A percentile compares a stretch with the other conserved stretches of the same genome.
These are phyloP conservation scores for Bombus polaris DNA, from an alignment of 1,140 invertebrate genomes.

Conservation along the genomic window DNA sequence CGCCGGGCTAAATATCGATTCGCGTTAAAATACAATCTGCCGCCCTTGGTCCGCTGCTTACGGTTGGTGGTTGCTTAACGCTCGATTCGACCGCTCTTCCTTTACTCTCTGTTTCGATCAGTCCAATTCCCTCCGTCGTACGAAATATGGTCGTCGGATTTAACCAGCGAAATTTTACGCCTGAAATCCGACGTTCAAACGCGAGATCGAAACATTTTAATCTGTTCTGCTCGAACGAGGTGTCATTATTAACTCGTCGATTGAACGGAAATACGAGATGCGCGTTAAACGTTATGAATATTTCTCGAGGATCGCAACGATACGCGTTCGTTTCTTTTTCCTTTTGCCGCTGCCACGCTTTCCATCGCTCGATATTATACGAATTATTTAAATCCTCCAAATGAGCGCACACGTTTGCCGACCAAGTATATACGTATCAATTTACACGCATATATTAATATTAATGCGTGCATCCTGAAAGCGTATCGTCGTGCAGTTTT, in stretches of 20 bases:
- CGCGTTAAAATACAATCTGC: neutral
- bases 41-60: neutral
- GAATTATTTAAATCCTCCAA: slow-evolving; percentile 30
- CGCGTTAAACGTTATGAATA: slow-evolving; percentile 4
- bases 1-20: neutral
- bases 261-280: neutral
- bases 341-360: no score
- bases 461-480: slow-evolving; percentile 11
- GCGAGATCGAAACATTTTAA: slow-evolving; percentile 3
- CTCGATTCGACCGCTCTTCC: neutral
- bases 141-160: neutral
- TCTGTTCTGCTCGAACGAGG: no score
- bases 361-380: neutral
- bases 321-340: no score
- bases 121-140: no score
- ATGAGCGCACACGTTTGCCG: neutral
- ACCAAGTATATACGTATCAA: neutral
- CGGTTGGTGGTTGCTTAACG: neutral
- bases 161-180: neutral
- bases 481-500: slow-evolving; percentile 15
- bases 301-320: neutral
- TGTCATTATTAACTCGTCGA: slow-evolving; percentile 1
- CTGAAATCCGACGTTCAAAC: neutral
- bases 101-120: no score
- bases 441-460: slow-evolving; percentile 11